phyloP scores from a whole-genome alignment of 2,888 invertebrate genomes.

The Sesia apiformis region DNA sequence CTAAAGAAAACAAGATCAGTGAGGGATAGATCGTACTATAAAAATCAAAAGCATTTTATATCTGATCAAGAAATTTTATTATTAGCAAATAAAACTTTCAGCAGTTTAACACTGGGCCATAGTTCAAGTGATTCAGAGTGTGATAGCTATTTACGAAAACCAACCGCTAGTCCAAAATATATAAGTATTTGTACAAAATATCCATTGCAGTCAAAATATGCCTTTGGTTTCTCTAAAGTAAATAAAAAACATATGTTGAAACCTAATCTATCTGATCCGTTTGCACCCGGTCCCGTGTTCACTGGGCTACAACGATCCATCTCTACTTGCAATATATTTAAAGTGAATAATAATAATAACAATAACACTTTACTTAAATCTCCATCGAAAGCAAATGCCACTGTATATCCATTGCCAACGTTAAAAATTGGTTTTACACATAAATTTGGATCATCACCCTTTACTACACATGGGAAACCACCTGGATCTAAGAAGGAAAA shows the following conservation, averaged over 20 bases:
- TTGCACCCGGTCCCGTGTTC: constrained; percentile 69
- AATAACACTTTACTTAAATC: constrained; percentile 59
- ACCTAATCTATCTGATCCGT: constrained; percentile 56
- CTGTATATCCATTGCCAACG: constrained; percentile 46
- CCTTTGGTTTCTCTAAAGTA: constrained; percentile 53
- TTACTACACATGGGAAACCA: constrained; percentile 31
- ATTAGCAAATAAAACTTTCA: constrained; percentile 69
- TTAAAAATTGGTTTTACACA: constrained; percentile 60
- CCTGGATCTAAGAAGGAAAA: constrained; percentile 41
- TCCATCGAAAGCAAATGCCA: constrained; percentile 39
- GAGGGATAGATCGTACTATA: constrained; percentile 65
- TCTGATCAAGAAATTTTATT: constrained; percentile 76
- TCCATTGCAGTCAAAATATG: constrained; percentile 50
- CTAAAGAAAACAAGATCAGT: constrained; percentile 68
- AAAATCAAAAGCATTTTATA: constrained; percentile 71
- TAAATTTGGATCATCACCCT: constrained; percentile 63
- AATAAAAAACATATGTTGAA: constrained; percentile 48
- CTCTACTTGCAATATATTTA: constrained; percentile 60
- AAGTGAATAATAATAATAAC: constrained; percentile 51
- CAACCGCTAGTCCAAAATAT: constrained; percentile 59
- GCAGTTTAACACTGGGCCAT: constrained; percentile 73
- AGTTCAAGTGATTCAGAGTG: constrained; percentile 71
- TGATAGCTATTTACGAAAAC: constrained; percentile 54
- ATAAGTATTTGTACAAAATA: constrained; percentile 61
- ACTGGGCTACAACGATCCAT: constrained; percentile 62